Evolutionary conservation across 2,113 vertebrate genomes (phyloP), one percentile per base, ranked within the genome.

Genomic region (Calyptomena viridis): DNA sequence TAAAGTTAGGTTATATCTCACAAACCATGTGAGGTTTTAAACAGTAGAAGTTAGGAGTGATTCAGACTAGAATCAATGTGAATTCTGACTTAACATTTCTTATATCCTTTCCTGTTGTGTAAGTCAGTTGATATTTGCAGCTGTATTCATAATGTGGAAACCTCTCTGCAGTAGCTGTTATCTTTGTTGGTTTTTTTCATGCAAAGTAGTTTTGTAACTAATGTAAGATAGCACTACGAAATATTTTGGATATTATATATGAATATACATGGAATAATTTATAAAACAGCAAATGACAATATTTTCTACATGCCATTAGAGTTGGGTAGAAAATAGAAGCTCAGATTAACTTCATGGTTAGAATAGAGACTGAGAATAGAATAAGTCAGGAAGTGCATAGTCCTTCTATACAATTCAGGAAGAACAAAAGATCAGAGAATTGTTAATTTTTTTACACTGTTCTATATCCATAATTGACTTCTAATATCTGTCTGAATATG

Each of bases 21-120:
- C 23, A 75, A 66, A 67, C 24, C 66, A 23, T 1, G 0, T 12
- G 3, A 47, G 19, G 10, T 74, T 84, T 53, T 71, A 30, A 31
- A 53, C 22, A 27, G 23, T 69, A 11, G n/a, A 66, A 7, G 4
- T 78, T 44, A 46, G 19, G 25, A 71, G 7, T 75, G 30, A 42
- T 69, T 75, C 47, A 1, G 6, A 10, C 6, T 63, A n/a, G 8
- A 17, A 88, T 2, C 0, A 2, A 4, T 37, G 7, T 63, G 47
- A 88, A 59, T 83, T 75, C 23, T 50, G 30, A 46, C 8, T 44
- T 44, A 44, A n/a, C 12, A n/a, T 46, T 85, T 79, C 28, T 71
- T 37, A n/a, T 11, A 46, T 17, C 11, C 22, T 73, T 94, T 80
- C 6, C 31, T 80, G 4, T 39, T 66, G 22, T 6, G 0, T 21